Conservation (phyloP, 2,113 vertebrate genomes). For the Struthidea cinerea region DNA sequence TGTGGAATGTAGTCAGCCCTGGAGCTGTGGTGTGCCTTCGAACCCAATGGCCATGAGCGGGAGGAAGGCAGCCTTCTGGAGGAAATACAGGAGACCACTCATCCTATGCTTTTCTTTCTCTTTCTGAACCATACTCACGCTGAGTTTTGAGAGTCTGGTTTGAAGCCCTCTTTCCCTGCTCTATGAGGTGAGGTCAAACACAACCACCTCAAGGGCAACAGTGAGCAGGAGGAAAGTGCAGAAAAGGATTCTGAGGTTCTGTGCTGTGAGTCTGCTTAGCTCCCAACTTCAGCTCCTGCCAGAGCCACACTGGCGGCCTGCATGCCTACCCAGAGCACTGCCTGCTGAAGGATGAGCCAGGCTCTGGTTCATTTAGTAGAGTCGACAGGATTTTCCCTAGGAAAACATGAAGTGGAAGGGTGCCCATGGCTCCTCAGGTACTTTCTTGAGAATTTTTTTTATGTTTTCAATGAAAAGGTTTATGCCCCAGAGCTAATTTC, state of each 20-base stretch:
- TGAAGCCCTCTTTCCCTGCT: background rate
- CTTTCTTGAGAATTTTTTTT: background rate
- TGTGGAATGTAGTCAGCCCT: background rate
- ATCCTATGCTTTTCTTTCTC: background rate
- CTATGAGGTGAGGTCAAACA: background rate
- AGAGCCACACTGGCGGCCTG: background rate
- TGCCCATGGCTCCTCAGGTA: background rate
- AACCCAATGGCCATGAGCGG: background rate
- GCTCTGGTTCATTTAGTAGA: background rate
- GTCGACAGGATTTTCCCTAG: background rate
- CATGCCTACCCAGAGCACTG: background rate
- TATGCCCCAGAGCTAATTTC: background rate
- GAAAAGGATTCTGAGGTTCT: background rate
- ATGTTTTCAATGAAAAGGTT: background rate
- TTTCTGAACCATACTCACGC: background rate
- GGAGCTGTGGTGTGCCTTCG: background rate
- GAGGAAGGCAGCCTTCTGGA: background rate
- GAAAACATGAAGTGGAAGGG: background rate
- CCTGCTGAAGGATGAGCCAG: background rate
- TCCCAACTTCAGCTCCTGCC: background rate
- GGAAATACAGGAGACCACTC: background rate
- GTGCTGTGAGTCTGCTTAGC: background rate
- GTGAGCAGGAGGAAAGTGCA: background rate
- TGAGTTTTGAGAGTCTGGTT: background rate
- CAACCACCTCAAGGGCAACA: accelerated